Evolutionary conservation across 2,797 vertebrate species (phyloP), one percentile per base, ranked within the genome.

Genomic region (Myotis myotis): DNA sequence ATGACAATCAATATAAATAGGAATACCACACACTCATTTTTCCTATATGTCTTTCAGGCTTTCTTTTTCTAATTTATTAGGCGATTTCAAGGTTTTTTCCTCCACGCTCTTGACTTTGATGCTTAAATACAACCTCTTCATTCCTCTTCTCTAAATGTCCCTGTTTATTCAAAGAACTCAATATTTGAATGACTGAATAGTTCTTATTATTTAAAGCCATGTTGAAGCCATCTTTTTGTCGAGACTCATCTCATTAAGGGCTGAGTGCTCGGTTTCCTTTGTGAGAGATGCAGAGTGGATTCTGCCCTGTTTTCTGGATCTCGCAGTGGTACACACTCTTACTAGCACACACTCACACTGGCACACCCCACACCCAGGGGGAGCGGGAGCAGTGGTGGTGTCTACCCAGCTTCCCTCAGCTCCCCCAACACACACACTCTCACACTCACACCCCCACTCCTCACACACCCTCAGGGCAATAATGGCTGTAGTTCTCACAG

Each of bases 1-100:
- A 87, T 96, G 91, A 44, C 71, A 88, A 28, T 82, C 88, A 53
- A 53, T 83, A 36, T 83, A 81, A 82, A 49, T 88, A 82, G 55
- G n/a, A 36, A 55, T 68, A 51, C 20, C 20, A 80, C 33, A 62
- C 51, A 33, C 23, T 89, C 64, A 44, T 53, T 85, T 55, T 93
- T 85, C 88, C 55, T 47, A 6, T 60, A 3, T 2, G 11, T 83
- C 51, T 94, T 84, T 84, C 15, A 68, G 76, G 20, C 22, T 47
- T 55, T 38, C 72, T 60, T 36, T 19, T 1, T 5, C 20, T 20
- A 11, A 15, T 94, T 91, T 89, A 53, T 64, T 38, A 6, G 22
- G 62, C 30, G 4, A 36, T 79, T 87, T 74, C n/a, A 92, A 76
- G n/a, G 38, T 8, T 84, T 74, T 15, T 5, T 15, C 6, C 62